These are phyloP conservation scores for Xiphophorus birchmanni DNA, from an alignment of 2,797 vertebrate species.

Conservation along the genomic window DNA sequence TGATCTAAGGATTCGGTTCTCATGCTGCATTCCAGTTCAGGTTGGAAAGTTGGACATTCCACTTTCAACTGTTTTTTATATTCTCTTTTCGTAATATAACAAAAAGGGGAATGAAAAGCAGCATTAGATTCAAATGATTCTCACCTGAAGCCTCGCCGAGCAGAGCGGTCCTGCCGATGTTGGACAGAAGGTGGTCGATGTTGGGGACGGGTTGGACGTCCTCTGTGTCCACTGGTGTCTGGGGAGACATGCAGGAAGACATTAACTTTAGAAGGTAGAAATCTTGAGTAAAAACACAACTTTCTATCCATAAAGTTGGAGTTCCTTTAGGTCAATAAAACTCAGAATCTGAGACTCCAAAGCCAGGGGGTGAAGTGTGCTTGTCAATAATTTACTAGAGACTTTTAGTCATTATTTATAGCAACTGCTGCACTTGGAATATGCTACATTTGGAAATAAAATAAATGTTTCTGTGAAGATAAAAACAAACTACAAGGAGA, in stretches of 20 bases:
- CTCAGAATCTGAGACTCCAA: not conserved
- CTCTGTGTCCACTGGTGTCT: constrained; percentile 95
- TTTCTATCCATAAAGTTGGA: not conserved
- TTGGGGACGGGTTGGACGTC: constrained; percentile 93
- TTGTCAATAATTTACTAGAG: not conserved
- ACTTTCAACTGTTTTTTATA: not conserved
- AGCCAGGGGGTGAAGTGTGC: not conserved
- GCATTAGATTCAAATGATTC: constrained; percentile 42
- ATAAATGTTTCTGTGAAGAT: constrained; percentile 1
- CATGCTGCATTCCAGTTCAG: constrained; percentile 58
- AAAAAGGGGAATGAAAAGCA: constrained; percentile 44
- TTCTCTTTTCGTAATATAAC: not conserved
- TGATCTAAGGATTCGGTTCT: constrained; percentile 25
- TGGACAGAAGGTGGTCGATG: constrained; percentile 97
- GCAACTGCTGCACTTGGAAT: not conserved
- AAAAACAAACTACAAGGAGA: not conserved
- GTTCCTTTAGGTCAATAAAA: not conserved
- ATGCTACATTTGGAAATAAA: not conserved
- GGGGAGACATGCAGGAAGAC: not conserved
- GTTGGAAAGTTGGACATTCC: constrained; percentile 56
- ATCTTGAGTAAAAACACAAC: not conserved
- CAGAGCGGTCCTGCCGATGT: constrained; percentile 91
- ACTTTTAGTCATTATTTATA: not conserved
- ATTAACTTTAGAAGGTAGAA: not conserved
- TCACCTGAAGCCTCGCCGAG: constrained; percentile 93